Conservation (phyloP, 2,888 invertebrate species). For the Torymus auratus region DNA sequence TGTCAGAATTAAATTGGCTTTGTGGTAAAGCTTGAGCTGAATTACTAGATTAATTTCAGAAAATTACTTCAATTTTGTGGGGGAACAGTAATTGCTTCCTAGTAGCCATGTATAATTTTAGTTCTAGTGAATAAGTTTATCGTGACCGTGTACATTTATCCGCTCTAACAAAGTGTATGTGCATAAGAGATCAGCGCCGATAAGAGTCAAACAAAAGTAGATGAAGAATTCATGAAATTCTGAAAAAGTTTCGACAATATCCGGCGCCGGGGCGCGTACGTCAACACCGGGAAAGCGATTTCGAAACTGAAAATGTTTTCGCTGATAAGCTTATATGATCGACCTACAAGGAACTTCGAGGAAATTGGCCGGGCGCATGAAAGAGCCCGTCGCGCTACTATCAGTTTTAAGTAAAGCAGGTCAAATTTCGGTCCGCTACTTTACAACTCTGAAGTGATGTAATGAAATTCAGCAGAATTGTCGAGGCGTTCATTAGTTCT, state of each 20-base stretch:
- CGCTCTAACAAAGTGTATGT: too few relatives aligned
- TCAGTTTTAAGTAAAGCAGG: slow-evolving; percentile 32
- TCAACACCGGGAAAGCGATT: slow-evolving; percentile 13
- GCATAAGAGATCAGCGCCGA: too few relatives aligned
- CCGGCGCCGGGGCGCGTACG: background rate
- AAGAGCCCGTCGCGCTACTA: background rate
- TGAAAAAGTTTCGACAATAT: background rate
- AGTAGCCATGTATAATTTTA: too few relatives aligned
- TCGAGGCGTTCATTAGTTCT: slow-evolving; percentile 9
- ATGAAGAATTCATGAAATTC: background rate
- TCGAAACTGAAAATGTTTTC: slow-evolving; percentile 27
- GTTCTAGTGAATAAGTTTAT: too few relatives aligned
- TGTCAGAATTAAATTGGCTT: too few relatives aligned
- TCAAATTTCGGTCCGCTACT: slow-evolving; percentile 3
- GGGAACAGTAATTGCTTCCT: too few relatives aligned
- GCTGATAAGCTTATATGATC: slow-evolving; percentile 18
- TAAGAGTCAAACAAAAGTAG: background rate
- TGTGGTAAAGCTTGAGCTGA: too few relatives aligned
- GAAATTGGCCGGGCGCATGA: slow-evolving; percentile 17
- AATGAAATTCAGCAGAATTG: background rate
- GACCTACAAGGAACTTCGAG: slow-evolving; percentile 8
- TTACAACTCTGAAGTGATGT: slow-evolving; percentile 14
- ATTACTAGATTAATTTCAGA: too few relatives aligned
- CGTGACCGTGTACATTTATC: too few relatives aligned
- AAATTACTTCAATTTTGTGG: too few relatives aligned